Conservation (phyloP, 1,140 invertebrate species). For the Musca vetustissima region DNA sequence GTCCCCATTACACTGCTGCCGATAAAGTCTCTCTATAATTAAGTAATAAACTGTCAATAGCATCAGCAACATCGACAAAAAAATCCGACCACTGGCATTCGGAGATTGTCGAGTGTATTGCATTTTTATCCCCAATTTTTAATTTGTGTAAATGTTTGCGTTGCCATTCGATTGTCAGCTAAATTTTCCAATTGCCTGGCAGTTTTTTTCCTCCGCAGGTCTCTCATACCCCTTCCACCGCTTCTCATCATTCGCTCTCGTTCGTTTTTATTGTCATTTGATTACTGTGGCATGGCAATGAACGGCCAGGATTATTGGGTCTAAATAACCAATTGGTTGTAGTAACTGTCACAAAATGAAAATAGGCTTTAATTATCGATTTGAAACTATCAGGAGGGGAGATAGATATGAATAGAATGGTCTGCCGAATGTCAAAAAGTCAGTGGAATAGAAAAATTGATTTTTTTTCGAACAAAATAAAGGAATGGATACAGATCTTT, state of each 20-base stretch:
- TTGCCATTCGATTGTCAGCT: background rate
- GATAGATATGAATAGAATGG: too few species aligned
- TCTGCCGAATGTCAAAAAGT: too few species aligned
- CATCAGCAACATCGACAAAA: too few species aligned
- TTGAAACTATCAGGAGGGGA: background rate
- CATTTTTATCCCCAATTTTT: background rate
- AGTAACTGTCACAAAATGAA: background rate
- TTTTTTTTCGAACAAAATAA: too few species aligned
- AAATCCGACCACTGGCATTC: conserved; percentile 13
- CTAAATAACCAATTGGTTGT: background rate
- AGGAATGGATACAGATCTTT: too few species aligned
- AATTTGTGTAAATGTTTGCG: background rate
- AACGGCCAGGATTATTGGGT: too few species aligned
- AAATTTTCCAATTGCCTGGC: too few species aligned
- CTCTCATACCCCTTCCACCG: too few species aligned
- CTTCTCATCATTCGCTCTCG: too few species aligned
- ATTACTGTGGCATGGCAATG: background rate
- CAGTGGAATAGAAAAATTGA: too few species aligned
- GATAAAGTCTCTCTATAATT: conserved; percentile 18
- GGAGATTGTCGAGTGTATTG: conserved; percentile 4
- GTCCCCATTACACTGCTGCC: background rate
- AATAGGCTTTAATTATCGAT: conserved; percentile 21
- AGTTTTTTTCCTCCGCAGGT: too few species aligned
- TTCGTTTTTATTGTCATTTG: background rate
- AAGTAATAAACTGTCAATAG: conserved; percentile 23